Percentiles rank a stretch among this genome's conserved stretches.
Evolutionary conservation across 2,888 invertebrate genomes (phyloP).

Genomic region (Crossocerus cetratus): DNA sequence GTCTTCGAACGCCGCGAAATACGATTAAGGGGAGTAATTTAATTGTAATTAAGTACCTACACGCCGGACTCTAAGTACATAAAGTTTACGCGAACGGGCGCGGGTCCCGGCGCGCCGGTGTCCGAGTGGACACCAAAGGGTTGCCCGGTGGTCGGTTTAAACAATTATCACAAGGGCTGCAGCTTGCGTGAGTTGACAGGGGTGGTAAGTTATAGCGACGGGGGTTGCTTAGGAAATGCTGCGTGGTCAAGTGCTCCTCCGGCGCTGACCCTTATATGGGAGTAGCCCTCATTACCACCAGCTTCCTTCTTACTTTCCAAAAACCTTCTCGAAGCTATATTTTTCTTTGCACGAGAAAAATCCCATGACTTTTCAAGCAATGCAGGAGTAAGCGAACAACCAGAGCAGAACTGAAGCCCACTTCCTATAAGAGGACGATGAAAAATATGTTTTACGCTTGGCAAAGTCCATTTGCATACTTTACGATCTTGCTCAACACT

Average conservation of each 20-base stretch:
- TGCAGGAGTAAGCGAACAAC: too few relatives aligned
- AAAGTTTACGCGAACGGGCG: conserved; percentile 61
- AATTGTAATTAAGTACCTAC: conserved; percentile 61
- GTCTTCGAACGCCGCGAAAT: conserved; percentile 31
- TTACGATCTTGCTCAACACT: neutral
- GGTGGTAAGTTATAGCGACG: conserved; percentile 74
- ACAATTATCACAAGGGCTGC: conserved; percentile 76
- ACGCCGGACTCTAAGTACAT: conserved; percentile 56
- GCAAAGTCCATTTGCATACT: too few relatives aligned
- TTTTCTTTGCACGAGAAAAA: too few relatives aligned
- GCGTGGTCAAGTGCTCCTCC: conserved; percentile 42
- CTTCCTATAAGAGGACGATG: too few relatives aligned
- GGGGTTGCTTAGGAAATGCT: conserved; percentile 67
- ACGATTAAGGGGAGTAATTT: conserved; percentile 48
- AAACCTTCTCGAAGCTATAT: neutral
- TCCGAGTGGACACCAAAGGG: conserved; percentile 67
- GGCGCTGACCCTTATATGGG: conserved; percentile 32
- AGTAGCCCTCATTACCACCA: conserved; percentile 44
- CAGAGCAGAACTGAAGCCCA: too few relatives aligned
- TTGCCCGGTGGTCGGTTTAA: conserved; percentile 74
- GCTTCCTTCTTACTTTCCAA: conserved; percentile 10
- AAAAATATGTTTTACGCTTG: too few relatives aligned
- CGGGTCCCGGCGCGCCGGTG: conserved; percentile 23
- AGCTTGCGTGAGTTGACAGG: conserved; percentile 68
- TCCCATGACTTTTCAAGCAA: too few relatives aligned